Percentiles rank a stretch among this genome's conserved stretches.
These are phyloP conservation scores for Drosophila limbata DNA, from an alignment of 2,888 invertebrate genomes.

Conservation along the genomic window DNA sequence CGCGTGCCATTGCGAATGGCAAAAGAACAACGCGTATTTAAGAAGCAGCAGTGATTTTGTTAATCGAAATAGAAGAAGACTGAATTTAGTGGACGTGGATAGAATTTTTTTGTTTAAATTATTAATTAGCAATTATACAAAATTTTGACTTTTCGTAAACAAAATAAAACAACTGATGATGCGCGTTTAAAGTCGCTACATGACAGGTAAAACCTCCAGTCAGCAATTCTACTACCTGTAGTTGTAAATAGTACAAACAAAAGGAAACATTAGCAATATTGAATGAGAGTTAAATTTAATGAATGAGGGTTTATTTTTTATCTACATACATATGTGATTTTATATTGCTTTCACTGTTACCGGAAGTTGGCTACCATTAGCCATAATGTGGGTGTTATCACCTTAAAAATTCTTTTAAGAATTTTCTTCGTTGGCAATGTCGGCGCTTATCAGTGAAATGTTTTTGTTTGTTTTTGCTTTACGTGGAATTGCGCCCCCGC, in stretches of 20 bases:
- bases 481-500: constrained; percentile 27
- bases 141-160: neutral
- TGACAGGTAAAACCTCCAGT: constrained; percentile 39
- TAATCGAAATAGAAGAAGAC: constrained; percentile 41
- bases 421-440: constrained; percentile 27
- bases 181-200: constrained; percentile 1
- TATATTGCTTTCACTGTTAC: neutral
- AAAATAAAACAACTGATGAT: neutral
- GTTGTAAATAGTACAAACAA: neutral
- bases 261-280: neutral
- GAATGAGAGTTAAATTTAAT: neutral
- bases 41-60: constrained; percentile 38
- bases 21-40: constrained; percentile 36
- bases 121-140: neutral
- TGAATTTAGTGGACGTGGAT: constrained; percentile 51
- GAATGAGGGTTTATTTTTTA: neutral
- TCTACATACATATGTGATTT: constrained; percentile 13
- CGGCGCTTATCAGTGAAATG: constrained; percentile 46
- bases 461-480: constrained; percentile 49
- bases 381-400: constrained; percentile 28
- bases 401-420: constrained; percentile 2
- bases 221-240: neutral
- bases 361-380: constrained; percentile 36
- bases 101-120: constrained; percentile 14
- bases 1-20: constrained; percentile 37